Evolutionary conservation across 2,797 vertebrate species (phyloP).

Genomic region (Lepus townsendii): DNA sequence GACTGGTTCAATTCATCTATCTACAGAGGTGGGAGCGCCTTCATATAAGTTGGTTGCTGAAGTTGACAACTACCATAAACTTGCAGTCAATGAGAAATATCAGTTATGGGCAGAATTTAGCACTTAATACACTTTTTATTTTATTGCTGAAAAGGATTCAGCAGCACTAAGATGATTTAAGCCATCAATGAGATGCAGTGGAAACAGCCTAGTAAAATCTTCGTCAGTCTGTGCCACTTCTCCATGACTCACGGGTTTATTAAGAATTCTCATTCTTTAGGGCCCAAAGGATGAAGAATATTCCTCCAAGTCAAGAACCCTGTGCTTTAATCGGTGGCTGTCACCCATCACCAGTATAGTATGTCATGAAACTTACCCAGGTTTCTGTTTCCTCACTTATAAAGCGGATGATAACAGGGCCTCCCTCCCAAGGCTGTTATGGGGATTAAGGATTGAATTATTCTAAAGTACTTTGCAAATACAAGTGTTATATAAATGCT

Average conservation of each 20-base stretch:
- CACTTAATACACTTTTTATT: conserved; percentile 88
- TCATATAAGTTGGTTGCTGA: conserved; percentile 81
- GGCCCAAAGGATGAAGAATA: conserved; percentile 38
- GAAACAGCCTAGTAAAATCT: conserved; percentile 84
- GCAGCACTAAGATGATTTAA: conserved; percentile 85
- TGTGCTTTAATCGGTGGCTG: conserved; percentile 37
- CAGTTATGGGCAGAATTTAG: conserved; percentile 88
- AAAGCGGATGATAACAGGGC: conserved; percentile 40
- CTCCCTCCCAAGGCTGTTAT: conserved; percentile 51
- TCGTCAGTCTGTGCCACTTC: conserved; percentile 74
- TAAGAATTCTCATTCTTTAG: conserved; percentile 75
- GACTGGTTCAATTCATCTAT: conserved; percentile 84
- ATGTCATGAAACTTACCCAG: not conserved
- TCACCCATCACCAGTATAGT: conserved; percentile 20
- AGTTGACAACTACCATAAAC: conserved; percentile 88
- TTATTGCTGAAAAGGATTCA: conserved; percentile 86
- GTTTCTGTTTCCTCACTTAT: conserved; percentile 56
- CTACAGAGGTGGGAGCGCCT: conserved; percentile 83
- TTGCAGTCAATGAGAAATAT: conserved; percentile 86
- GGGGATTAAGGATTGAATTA: conserved; percentile 68
- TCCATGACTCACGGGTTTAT: conserved; percentile 80
- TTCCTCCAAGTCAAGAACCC: conserved; percentile 48
- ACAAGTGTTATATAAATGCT: conserved; percentile 65
- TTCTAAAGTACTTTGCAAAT: conserved; percentile 73
- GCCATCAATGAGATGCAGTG: conserved; percentile 83